Evolutionary conservation across 2,797 vertebrate genomes (phyloP).

Genomic region (Pelochelys cantorii): DNA sequence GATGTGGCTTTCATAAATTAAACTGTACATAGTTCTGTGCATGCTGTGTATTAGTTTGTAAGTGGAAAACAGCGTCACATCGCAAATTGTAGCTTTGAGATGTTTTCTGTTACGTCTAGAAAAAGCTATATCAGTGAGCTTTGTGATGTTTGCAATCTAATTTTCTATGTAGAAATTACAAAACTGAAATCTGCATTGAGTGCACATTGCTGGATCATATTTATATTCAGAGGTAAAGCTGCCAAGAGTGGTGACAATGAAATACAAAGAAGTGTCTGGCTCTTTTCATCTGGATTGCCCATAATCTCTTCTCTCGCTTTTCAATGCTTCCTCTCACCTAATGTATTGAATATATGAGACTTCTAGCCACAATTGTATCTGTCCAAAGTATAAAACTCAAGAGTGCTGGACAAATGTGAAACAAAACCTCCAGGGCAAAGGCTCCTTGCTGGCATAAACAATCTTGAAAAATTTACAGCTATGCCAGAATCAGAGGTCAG

Average conservation of each 20-base stretch:
- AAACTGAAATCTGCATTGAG: neutral
- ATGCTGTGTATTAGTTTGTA: neutral
- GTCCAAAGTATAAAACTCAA: neutral
- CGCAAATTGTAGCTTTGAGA: neutral
- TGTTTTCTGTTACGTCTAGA: neutral
- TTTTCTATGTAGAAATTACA: neutral
- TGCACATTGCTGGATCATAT: neutral
- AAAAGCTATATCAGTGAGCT: neutral
- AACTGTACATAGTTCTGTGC: neutral
- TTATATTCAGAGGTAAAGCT: conserved; percentile 12
- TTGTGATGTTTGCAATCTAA: neutral
- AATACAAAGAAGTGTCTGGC: conserved; percentile 26
- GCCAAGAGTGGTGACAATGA: neutral
- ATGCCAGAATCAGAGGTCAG: conserved; percentile 38
- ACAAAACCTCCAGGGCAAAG: conserved; percentile 20
- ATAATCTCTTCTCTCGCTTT: conserved; percentile 3
- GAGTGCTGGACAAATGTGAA: conserved; percentile 11
- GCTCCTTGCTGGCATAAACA: conserved; percentile 33
- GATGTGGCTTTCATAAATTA: neutral
- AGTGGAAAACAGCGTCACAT: neutral
- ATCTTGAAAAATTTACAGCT: conserved; percentile 41
- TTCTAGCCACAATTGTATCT: conserved; percentile 1
- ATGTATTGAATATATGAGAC: neutral
- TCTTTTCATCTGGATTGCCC: neutral
- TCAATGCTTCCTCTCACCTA: neutral